Base-by-base conservation (phyloP, 2,113 vertebrate species). In the Chinchilla lanigera region DNA sequence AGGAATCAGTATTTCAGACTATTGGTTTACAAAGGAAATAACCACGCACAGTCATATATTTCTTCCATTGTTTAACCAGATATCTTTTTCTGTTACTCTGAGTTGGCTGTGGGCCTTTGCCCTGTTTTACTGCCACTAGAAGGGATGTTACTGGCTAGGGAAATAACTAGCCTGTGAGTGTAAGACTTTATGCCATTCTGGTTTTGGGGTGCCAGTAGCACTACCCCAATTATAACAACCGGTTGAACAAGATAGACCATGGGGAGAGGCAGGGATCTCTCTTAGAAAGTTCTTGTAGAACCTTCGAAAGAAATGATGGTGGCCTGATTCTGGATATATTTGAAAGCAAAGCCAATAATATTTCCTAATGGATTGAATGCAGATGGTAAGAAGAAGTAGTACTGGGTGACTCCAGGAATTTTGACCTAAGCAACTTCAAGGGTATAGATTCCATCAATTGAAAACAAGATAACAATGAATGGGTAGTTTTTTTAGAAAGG, bases 341-440 rank as follows among this genome's bases (percentile, higher is more conserved):
- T 88, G 13, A 91, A 90, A 35, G 24, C 75, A 91, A 54, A 84
- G 28, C 35, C 81, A 83, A 2, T 38, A 50, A 54, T 19, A 86
- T 86, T 90, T 95, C 17, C 67, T 63, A 56, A 69, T 44, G 22
- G 38, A 44, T 50, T 95, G 77, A 63, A 86, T 84, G n/a, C n/a
- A 56, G 54, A 35, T 30, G 65, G 5, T 73, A 30, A 85, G n/a
- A 60, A 90, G 67, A 85, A 89, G 77, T 93, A 89, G 56, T 61
- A 30, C 13, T 67, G 20, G 14, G 17, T 60, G 63, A 63, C 58
- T 71, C 47, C 24, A 80, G 85, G 61, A 78, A 80, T 50, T 89
- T 54, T 71, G 41, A 73, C 52, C 24, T 63, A 13, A 61, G 14
- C 10, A 77, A 52, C 47, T 77, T 77, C 50, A 75, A 92, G 50